Evolutionary conservation across 2,888 invertebrate genomes (phyloP).

Genomic region (Buathra laborator): DNA sequence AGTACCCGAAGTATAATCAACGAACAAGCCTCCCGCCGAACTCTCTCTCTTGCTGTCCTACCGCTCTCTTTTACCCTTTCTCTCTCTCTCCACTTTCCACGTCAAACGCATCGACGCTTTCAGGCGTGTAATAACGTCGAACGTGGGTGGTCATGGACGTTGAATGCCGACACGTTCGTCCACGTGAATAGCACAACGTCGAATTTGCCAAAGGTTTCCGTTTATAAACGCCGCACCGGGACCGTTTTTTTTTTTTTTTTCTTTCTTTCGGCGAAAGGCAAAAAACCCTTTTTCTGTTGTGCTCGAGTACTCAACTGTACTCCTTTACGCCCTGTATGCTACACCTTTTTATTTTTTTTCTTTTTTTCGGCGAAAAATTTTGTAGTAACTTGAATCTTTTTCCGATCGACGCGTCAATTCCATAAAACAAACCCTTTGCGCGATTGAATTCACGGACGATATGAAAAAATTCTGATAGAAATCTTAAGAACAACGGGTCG

Average conservation of each 20-base stretch:
- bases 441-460: not conserved
- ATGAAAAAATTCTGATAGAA: not conserved
- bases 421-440: not conserved
- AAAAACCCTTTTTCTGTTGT: conserved; percentile 20
- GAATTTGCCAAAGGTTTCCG: conserved; percentile 41
- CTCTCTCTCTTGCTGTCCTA: not conserved
- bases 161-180: conserved; percentile 43
- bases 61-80: conserved; percentile 37
- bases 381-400: not conserved
- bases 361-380: not conserved
- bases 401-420: not conserved
- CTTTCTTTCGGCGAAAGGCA: conserved; percentile 8
- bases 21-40: conserved; percentile 25
- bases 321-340: not conserved
- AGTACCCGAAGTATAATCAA: conserved; percentile 32
- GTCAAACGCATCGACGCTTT: conserved; percentile 53
- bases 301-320: not conserved
- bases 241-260: not conserved
- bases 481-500: not conserved
- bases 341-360: not conserved
- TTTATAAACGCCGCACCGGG: not conserved
- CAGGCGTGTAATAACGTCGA: conserved; percentile 38
- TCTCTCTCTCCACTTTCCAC: conserved; percentile 28
- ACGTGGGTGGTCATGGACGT: conserved; percentile 16
- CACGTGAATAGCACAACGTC: conserved; percentile 34